Conservation (phyloP, 2,113 vertebrate species). For the Oriolus oriolus region DNA sequence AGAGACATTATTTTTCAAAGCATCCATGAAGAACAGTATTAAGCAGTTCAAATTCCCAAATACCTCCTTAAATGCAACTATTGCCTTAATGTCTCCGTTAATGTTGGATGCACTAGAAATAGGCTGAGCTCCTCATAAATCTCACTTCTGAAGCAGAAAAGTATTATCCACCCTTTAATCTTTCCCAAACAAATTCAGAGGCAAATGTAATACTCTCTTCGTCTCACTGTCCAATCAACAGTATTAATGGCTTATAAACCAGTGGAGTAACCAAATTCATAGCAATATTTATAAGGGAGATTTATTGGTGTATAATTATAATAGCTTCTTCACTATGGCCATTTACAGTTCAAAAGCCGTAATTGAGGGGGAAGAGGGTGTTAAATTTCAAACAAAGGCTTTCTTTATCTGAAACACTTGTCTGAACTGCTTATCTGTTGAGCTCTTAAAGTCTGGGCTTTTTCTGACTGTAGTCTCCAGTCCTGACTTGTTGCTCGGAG, state of each 20-base stretch:
- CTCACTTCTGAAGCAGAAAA: background rate
- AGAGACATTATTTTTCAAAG: conserved; percentile 5
- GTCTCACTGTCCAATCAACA: background rate
- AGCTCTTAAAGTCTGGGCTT: background rate
- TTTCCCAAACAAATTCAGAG: background rate
- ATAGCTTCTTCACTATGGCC: background rate
- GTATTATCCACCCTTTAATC: background rate
- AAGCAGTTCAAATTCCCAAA: background rate
- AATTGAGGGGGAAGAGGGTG: background rate
- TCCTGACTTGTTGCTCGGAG: background rate
- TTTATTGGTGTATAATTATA: background rate
- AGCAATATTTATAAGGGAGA: background rate
- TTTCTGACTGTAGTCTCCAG: background rate
- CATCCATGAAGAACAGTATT: background rate
- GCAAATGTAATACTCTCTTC: background rate
- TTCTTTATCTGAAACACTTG: background rate
- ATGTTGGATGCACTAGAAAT: background rate
- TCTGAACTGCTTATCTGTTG: conserved; percentile 21
- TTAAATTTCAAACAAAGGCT: conserved; percentile 40
- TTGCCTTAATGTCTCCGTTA: background rate
- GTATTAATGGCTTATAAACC: background rate
- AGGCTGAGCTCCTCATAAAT: background rate
- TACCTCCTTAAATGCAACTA: background rate
- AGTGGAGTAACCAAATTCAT: background rate
- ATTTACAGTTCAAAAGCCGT: conserved; percentile 13